Percentiles rank a stretch among this genome's conserved stretches.
Conservation (phyloP, 2,113 vertebrate genomes). For the Paralichthys olivaceus region DNA sequence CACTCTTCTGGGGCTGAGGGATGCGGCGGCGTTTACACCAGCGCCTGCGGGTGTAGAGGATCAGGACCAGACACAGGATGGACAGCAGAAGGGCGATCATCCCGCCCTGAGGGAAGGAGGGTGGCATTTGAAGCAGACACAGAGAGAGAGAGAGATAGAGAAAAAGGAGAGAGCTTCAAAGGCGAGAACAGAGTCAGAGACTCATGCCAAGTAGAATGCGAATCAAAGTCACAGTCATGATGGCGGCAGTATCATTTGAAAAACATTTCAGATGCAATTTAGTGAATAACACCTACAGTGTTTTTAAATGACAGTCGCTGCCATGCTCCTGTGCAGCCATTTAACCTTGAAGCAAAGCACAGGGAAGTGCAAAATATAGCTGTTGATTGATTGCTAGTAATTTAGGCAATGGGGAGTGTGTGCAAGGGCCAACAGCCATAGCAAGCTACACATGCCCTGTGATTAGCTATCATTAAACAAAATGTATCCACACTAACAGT, state of each 20-base stretch:
- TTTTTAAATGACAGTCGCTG: slow-evolving; percentile 26
- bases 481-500: neutral
- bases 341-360: slow-evolving; percentile 35
- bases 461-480: neutral
- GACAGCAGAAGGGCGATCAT: slow-evolving; percentile 98
- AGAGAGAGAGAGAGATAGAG: slow-evolving; percentile 2
- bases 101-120: slow-evolving; percentile 86
- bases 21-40: slow-evolving; percentile 98
- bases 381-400: neutral
- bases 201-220: slow-evolving; percentile 52
- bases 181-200: slow-evolving; percentile 38
- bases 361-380: neutral
- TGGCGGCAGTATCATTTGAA: slow-evolving; percentile 33
- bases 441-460: neutral
- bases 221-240: slow-evolving; percentile 55
- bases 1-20: slow-evolving; percentile 98
- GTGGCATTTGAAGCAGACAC: slow-evolving; percentile 47
- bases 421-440: slow-evolving; percentile 15
- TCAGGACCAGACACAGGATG: slow-evolving; percentile 96
- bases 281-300: slow-evolving; percentile 20
- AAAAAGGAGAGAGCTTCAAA: slow-evolving; percentile 35
- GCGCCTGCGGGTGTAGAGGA: slow-evolving; percentile 95
- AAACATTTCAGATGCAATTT: slow-evolving; percentile 49
- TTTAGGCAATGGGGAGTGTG: neutral
- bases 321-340: neutral